phyloP scores from a whole-genome alignment of 1,140 invertebrate species.

The Ganaspis sp. region DNA sequence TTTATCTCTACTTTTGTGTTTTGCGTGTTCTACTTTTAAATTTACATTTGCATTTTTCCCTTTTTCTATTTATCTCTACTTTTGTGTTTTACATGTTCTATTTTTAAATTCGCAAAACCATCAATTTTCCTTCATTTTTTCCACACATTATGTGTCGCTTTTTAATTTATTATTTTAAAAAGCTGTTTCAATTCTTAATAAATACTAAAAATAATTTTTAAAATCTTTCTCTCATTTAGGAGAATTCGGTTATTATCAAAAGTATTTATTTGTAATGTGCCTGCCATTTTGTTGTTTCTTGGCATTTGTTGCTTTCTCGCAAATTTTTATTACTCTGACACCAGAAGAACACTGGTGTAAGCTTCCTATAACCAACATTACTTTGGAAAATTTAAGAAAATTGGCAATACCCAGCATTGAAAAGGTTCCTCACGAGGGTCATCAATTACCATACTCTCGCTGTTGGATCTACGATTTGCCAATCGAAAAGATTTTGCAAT shows the following conservation, averaged over 20 bases:
- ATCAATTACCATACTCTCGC: slow-evolving; percentile 47
- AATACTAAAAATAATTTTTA: too few relatives aligned
- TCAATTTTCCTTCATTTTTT: too few relatives aligned
- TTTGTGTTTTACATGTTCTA: too few relatives aligned
- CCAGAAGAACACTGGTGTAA: background rate
- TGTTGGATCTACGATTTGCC: slow-evolving; percentile 56
- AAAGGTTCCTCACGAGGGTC: slow-evolving; percentile 43
- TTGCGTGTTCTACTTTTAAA: too few relatives aligned
- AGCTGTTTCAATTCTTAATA: too few relatives aligned
- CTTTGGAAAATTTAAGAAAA: slow-evolving; percentile 35
- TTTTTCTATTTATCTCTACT: too few relatives aligned
- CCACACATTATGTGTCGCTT: too few relatives aligned
- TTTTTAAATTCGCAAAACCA: too few relatives aligned
- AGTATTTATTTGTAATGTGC: background rate
- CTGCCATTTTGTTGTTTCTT: background rate
- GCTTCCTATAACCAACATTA: background rate
- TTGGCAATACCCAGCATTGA: slow-evolving; percentile 45
- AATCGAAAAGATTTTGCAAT: slow-evolving; percentile 27
- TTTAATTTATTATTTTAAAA: too few relatives aligned
- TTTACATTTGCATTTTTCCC: too few relatives aligned
- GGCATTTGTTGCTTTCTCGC: background rate
- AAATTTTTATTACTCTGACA: background rate
- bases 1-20: too few relatives aligned
- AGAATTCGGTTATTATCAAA: background rate
- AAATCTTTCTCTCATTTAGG: background rate